Conservation (phyloP, 2,797 vertebrate genomes). For the Hafferia zeledoni region DNA sequence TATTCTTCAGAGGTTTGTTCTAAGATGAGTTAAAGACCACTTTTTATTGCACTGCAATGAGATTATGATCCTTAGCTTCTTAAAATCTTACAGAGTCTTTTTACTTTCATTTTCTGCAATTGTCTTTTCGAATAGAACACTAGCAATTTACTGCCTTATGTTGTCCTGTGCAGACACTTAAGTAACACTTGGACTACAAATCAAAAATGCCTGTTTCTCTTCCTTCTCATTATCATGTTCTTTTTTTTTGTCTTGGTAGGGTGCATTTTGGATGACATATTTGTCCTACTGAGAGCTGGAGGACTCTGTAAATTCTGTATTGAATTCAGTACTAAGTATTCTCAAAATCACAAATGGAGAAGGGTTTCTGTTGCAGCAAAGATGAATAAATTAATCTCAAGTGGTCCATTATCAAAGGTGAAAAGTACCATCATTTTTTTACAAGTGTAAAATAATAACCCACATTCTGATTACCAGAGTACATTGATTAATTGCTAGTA, state of each 20-base stretch:
- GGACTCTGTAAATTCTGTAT: not conserved
- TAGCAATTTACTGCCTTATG: not conserved
- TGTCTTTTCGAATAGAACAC: not conserved
- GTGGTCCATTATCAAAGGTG: constrained; percentile 4
- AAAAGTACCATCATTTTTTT: not conserved
- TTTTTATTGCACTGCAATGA: not conserved
- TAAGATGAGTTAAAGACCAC: not conserved
- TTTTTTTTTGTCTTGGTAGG: not conserved
- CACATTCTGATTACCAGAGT: not conserved
- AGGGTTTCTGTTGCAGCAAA: not conserved
- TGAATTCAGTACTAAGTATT: not conserved
- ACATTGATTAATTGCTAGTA: not conserved
- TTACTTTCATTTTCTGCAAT: not conserved
- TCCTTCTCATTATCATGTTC: not conserved
- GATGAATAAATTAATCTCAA: constrained; percentile 39
- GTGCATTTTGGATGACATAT: not conserved
- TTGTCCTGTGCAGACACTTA: not conserved
- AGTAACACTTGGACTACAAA: not conserved
- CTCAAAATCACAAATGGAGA: constrained; percentile 12
- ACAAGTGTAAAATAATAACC: not conserved
- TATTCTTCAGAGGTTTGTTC: not conserved
- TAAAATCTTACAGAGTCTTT: not conserved
- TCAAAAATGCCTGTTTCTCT: not conserved
- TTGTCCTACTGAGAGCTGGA: not conserved
- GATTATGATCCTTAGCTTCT: not conserved